A percentile compares a stretch with the other conserved stretches of the same genome.
Evolutionary conservation across 2,113 vertebrate genomes (phyloP).

Genomic region (Myanophis thanlyinensis): DNA sequence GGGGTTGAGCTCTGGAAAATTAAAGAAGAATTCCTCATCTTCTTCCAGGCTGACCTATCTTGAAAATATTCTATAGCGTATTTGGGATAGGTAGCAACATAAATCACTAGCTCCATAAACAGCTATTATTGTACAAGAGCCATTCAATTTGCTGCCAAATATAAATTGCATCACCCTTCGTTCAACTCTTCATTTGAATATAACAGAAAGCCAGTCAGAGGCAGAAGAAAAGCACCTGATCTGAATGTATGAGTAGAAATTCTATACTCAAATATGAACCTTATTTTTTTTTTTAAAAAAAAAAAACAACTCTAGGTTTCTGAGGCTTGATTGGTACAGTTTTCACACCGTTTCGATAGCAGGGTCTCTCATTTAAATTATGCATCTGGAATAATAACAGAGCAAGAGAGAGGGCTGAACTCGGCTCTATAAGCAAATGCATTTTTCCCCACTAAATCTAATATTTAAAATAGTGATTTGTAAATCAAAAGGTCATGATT

Average conservation of each 20-base stretch:
- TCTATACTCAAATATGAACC: conserved; percentile 1
- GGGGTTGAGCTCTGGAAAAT: not conserved
- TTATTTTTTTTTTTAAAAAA: too few species aligned
- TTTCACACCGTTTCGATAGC: conserved; percentile 1
- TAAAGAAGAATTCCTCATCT: fast-evolving
- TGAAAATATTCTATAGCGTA: not conserved
- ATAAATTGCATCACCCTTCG: not conserved
- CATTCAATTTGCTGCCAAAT: not conserved
- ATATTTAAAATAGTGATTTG: conserved; percentile 4
- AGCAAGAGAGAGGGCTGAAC: not conserved
- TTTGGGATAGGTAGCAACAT: fast-evolving
- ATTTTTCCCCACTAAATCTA: not conserved
- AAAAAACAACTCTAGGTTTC: not conserved
- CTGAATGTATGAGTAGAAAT: not conserved
- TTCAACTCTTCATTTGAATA: not conserved
- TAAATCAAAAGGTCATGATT: conserved; percentile 31
- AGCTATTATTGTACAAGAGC: not conserved
- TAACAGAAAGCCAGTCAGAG: not conserved
- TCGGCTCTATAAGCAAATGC: not conserved
- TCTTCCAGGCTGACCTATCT: fast-evolving
- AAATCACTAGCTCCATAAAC: not conserved
- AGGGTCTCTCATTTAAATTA: not conserved
- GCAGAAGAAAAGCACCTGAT: not conserved
- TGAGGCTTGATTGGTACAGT: not conserved
- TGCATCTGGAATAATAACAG: not conserved